Conservation (phyloP, 2,888 invertebrate genomes). For the Agrotis clavis region DNA sequence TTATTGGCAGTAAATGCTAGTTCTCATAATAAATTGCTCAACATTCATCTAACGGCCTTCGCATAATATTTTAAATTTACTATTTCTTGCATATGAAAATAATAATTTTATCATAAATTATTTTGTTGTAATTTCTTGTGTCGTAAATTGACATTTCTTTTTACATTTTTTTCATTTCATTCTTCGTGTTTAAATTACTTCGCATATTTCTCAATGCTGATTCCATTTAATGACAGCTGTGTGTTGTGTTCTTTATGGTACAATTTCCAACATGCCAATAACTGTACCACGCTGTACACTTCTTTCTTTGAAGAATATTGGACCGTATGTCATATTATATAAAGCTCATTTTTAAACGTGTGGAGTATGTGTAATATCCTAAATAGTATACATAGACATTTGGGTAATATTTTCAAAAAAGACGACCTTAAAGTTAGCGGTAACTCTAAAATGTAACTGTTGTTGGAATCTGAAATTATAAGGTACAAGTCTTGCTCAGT, state of each 20-base stretch:
- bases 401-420: slow-evolving; percentile 2
- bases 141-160: background rate
- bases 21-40: slow-evolving; percentile 46
- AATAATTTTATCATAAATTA: slow-evolving; percentile 15
- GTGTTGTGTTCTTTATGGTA: background rate
- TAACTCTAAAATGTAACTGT: slow-evolving; percentile 7
- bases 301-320: background rate
- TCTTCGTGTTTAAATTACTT: background rate
- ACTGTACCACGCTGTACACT: background rate
- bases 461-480: slow-evolving; percentile 1
- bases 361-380: background rate
- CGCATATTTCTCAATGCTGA: background rate
- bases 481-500: background rate
- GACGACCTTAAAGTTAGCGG: background rate
- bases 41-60: slow-evolving; percentile 35
- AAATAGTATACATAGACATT: slow-evolving; percentile 21
- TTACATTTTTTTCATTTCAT: background rate
- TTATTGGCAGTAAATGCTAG: slow-evolving; percentile 19
- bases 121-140: slow-evolving; percentile 13
- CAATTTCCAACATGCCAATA: background rate
- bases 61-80: slow-evolving; percentile 31
- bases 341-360: background rate
- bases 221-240: background rate
- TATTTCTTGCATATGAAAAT: slow-evolving; percentile 7
- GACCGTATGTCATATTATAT: background rate